Evolutionary conservation across 2,888 invertebrate species (phyloP).

Genomic region (Suillia variegata): DNA sequence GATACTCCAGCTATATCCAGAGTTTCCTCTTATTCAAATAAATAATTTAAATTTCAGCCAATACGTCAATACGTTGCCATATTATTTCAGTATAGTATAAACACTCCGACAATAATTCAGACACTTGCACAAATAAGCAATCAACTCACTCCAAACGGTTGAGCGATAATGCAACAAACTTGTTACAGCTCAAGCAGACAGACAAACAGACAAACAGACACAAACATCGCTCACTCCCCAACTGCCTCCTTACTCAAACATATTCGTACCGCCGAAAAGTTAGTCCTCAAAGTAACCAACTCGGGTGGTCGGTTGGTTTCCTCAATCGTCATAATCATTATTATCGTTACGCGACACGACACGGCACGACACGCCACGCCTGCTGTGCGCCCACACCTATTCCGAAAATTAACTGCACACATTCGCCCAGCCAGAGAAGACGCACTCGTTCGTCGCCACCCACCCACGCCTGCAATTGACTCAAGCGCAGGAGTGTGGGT

Average conservation of each 20-base stretch:
- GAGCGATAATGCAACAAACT: not conserved
- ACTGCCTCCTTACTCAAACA: not conserved
- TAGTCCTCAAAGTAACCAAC: no score
- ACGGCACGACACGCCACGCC: not conserved
- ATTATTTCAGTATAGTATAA: no score
- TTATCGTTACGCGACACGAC: not conserved
- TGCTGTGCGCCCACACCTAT: not conserved
- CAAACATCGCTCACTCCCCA: not conserved
- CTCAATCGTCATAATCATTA: not conserved
- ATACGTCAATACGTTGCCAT: no score
- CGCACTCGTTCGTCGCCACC: not conserved
- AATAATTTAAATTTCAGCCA: no score
- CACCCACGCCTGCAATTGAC: not conserved
- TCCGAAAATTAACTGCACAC: not conserved
- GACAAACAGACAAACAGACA: not conserved
- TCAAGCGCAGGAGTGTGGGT: not conserved
- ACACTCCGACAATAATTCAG: no score
- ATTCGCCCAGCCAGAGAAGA: not conserved
- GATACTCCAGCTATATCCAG: no score
- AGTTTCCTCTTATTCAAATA: no score
- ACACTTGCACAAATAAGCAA: no score
- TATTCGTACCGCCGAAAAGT: no score
- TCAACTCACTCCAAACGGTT: no score
- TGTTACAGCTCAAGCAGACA: not conserved
- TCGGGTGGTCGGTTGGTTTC: no score